Base-by-base conservation (phyloP, 2,888 invertebrate genomes). In the Apoderus coryli region DNA sequence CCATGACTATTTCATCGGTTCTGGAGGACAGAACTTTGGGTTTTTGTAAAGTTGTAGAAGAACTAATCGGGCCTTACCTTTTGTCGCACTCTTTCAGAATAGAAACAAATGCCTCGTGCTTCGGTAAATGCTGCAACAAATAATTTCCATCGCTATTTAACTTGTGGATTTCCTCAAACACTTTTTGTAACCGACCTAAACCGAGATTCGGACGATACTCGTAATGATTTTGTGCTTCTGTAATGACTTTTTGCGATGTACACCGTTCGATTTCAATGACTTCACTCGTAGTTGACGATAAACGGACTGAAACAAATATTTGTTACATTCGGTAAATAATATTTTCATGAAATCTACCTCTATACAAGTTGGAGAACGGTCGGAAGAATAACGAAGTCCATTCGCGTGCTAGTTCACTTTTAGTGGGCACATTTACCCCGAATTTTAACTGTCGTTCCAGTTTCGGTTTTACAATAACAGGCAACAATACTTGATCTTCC, bases 321-420 rank as follows among this genome's bases (percentile, higher is more conserved):
- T n/a, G n/a, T n/a, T n/a, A n/a, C n/a, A n/a, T n/a, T n/a, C n/a
- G n/a, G n/a, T n/a, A n/a, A n/a, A n/a, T n/a, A n/a, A n/a, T n/a
- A n/a, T n/a, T n/a, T n/a, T n/a, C n/a, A n/a, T n/a, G n/a, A n/a
- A n/a, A n/a, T n/a, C 31, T 43, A 54, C 53, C 47, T 49, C 54
- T 42, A 26, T 50, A 51, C 31, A 54, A 41, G 36, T 45, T 44
- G 1, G 53, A 53, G 37, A 40, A 51, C 4, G 54, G 53, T 14
- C 44, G 45, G 31, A 54, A 54, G 39, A 49, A 52, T 12, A 53
- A 33, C 13, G 45, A 42, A 2, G 48, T 40, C 56, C 56, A 56
- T 24, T 53, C 50, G 10, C 44, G 44, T 3, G 47, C 37, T 10
- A 56, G 29, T 36, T 56, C 54, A 22, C 42, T 41, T 38, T 46